Evolutionary conservation across 2,797 vertebrate genomes (phyloP), one percentile per base, ranked within the genome.

Genomic region (Amblyopsis hoosieri): DNA sequence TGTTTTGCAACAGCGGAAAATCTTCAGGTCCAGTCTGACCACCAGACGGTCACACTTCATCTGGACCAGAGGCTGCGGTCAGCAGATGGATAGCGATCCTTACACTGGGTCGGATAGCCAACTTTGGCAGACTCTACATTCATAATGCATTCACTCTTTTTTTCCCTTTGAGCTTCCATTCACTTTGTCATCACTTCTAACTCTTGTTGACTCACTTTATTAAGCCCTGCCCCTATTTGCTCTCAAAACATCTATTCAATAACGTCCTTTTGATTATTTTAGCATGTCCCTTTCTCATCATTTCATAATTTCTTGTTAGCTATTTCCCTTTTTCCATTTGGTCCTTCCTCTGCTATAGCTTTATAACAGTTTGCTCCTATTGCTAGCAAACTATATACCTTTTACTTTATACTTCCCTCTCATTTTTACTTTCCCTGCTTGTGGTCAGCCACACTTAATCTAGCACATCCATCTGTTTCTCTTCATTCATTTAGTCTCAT

Each of bases 1-100:
- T 90, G 89, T 90, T 90, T 91, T 89, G 88, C 85, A 91, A 87
- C 86, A 82, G 89, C 84, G 89, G 89, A 91, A 91, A 91, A 88
- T 90, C 86, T 89, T 89, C 84, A 85, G 81, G 89, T 90, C 88
- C 88, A 88, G 85, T 85, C 81, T 79, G 85, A 90, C 87, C 88
- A 88, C 86, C 88, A 91, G 87, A 89, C 87, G 76, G 86, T 88
- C 90, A 86, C 88, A 91, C 89, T 90, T 91, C 89, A 91, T 90
- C 87, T 83, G 87, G 86, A 77, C 84, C 81, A 67, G 60, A 83
- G 84, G 83, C 85, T 90, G 89, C 72, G 88, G 88, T 90, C 86
- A 81, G 66, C 14, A 73, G 71, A 86, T 75, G 81, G 85, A 91
- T 88, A 78, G 81, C 89, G 83, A 29, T 87, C 75, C 78, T 83